These are phyloP conservation scores for Hirtodrosophila confusa DNA, from an alignment of 2,888 invertebrate genomes.

Conservation along the genomic window DNA sequence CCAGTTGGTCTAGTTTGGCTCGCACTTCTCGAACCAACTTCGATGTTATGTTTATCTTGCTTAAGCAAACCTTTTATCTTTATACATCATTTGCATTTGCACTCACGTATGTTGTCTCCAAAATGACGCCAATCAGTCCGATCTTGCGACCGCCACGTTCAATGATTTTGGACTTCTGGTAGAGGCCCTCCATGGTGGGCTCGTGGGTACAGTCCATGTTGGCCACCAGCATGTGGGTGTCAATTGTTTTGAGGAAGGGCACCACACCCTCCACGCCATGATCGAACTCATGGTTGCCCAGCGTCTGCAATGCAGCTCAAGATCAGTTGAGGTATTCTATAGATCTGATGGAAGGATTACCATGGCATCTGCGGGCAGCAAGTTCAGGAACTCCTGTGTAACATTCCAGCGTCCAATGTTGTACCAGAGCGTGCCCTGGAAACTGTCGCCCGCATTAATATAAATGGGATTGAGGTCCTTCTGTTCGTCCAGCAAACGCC, in stretches of 20 bases:
- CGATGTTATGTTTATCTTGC: no score
- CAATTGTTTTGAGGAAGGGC: conserved; percentile 88
- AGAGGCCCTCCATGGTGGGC: conserved; percentile 87
- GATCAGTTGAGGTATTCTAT: no score
- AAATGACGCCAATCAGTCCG: conserved; percentile 91
- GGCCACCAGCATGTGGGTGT: conserved; percentile 88
- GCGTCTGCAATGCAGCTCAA: conserved; percentile 85
- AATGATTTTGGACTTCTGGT: conserved; percentile 88
- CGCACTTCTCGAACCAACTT: no score
- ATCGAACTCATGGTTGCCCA: conserved; percentile 96
- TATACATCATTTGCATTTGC: no score
- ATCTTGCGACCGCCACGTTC: conserved; percentile 87
- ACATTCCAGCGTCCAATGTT: conserved; percentile 90
- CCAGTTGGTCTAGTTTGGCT: no score
- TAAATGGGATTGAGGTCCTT: conserved; percentile 87
- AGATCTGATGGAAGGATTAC: conserved; percentile 83
- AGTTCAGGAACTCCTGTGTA: conserved; percentile 90
- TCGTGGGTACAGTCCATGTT: conserved; percentile 90
- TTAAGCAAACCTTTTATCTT: neutral
- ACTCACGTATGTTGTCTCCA: conserved; percentile 86
- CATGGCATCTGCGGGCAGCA: conserved; percentile 90
- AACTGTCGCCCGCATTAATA: conserved; percentile 93
- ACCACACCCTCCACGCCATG: conserved; percentile 89
- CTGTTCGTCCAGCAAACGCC: conserved; percentile 83
- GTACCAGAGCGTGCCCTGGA: conserved; percentile 94